Base-by-base conservation (phyloP, 1,140 invertebrate genomes). In the Drosophila murphyi region DNA sequence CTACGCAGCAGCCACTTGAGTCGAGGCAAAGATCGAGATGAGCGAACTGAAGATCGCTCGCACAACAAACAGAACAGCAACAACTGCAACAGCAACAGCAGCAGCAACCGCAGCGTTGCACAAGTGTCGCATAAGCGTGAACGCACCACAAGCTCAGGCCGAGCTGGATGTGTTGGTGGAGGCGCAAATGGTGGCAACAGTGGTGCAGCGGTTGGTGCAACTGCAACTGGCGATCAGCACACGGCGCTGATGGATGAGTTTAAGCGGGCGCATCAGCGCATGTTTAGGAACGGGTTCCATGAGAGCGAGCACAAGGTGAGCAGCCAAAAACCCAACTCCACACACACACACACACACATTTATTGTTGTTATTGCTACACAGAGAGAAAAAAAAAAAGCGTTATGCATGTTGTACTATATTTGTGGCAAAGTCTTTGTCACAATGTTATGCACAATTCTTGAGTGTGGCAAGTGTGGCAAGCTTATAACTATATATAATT, bases 161-260 rank as follows among this genome's bases (percentile, higher is more conserved):
- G 32, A 41, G 59, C 41, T 54, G 54, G 35, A 20, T 60, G 55
- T 35, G 60, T 41, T 10, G 68, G 62, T 6, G 41, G 32, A 2
- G 57, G 32, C 2, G 57, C 39, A 43, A 20, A 7, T 34, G 59
- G 12, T 31, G 2, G 7, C 8, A 10, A 10, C 10, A 67, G n/a
- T 7, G 74, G 47, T 31, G 60, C 60, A n/a, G 80, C 54, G n/a
- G 81, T 57, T 62, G 63, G 56, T 47, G 64, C 37, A n/a, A 60
- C 89, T 73, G 78, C 81, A 48, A 93, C 94, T 56, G 94, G 95
- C n/a, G 94, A 95, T 88, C 95, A 95, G 76, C 95, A 96, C 75
- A 94, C 94, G 68, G 95, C 96, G 82, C 92, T 97, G 52, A 97
- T 97, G 96, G 95, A 97, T 92, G 97, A 97, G 93, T 97, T 97